Percentiles rank a stretch among this genome's conserved stretches.
Conservation (phyloP, 2,113 vertebrate species). For the Cyanoderma ruficeps region DNA sequence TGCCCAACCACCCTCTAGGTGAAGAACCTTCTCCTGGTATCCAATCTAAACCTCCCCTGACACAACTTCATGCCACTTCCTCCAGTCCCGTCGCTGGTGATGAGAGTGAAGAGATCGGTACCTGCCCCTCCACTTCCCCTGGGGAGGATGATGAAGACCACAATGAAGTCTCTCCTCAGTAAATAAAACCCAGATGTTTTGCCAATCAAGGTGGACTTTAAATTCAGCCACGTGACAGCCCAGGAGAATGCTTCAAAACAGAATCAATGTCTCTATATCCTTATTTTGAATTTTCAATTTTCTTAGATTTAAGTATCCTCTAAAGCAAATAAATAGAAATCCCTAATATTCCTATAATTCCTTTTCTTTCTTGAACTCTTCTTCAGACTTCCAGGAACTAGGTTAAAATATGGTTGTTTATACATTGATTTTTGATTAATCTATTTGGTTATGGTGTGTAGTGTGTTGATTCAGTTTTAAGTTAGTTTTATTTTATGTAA, state of each 20-base stretch:
- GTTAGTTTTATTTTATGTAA: not conserved
- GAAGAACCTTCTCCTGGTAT: not conserved
- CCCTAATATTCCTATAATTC: not conserved
- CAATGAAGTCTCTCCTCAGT: not conserved
- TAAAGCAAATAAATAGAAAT: not conserved
- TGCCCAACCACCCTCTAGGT: rapidly evolving
- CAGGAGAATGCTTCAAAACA: not conserved
- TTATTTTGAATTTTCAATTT: not conserved
- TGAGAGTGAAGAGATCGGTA: too few species aligned
- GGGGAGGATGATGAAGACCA: not conserved
- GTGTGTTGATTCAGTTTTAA: not conserved
- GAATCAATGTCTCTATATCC: not conserved
- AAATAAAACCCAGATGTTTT: not conserved
- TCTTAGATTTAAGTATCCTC: not conserved
- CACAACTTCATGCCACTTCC: too few species aligned
- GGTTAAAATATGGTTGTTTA: not conserved
- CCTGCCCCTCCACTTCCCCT: not conserved
- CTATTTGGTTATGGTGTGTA: rapidly evolving
- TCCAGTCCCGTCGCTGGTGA: rapidly evolving
- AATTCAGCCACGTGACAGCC: not conserved
- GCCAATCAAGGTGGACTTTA: not conserved
- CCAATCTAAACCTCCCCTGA: not conserved
- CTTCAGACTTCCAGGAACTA: not conserved
- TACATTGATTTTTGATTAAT: not conserved
- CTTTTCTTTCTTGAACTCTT: not conserved